Conservation (phyloP, 2,113 vertebrate genomes). For the Ahaetulla prasina region DNA sequence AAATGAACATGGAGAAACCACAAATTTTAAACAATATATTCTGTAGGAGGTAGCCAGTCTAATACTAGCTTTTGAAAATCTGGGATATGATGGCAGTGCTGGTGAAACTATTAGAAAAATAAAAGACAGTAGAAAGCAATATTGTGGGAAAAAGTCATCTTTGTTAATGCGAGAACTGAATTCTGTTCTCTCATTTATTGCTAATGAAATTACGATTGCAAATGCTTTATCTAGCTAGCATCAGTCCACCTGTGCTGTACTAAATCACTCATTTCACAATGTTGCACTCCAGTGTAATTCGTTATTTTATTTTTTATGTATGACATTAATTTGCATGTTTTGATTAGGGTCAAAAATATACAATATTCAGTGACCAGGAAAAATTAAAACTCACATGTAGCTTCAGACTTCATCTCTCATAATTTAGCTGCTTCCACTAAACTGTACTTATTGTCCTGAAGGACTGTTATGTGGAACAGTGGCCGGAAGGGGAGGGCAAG, state of each 20-base stretch:
- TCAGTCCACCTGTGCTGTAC: neutral
- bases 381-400: neutral
- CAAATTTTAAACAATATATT: neutral
- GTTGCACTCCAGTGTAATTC: neutral
- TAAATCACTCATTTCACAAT: slow-evolving; percentile 20
- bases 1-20: neutral
- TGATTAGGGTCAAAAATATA: neutral
- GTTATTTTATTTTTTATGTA: neutral
- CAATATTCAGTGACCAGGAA: neutral
- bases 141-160: neutral
- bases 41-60: neutral
- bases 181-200: neutral
- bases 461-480: neutral
- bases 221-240: slow-evolving; percentile 8
- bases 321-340: neutral
- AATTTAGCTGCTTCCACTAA: neutral
- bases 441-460: neutral
- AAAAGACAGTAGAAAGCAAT: neutral
- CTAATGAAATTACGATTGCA: neutral
- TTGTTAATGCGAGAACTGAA: neutral
- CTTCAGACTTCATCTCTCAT: neutral
- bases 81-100: neutral
- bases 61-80: neutral
- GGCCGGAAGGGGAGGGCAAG: neutral
- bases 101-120: neutral